These are phyloP conservation scores for Cheirogaleus major DNA, from an alignment of 2,797 vertebrate genomes.

Conservation along the genomic window DNA sequence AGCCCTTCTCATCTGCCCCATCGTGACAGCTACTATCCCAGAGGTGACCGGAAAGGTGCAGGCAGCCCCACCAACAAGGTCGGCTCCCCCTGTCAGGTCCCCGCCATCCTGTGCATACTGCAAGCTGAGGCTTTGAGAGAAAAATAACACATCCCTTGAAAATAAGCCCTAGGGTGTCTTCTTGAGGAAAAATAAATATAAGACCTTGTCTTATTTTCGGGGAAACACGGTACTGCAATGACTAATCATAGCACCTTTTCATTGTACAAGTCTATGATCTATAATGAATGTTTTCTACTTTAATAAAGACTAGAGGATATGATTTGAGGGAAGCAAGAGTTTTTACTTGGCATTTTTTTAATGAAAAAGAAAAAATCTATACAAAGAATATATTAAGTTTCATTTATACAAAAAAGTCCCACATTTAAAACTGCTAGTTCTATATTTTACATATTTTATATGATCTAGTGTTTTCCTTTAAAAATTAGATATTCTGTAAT, in stretches of 20 bases:
- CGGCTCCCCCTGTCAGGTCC: no score
- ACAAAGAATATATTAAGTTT: background rate
- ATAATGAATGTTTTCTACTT: background rate
- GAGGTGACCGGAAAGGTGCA: no score
- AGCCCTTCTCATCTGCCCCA: no score
- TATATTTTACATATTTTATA: background rate
- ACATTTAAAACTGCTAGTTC: background rate
- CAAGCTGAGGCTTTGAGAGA: no score
- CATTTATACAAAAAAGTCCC: background rate
- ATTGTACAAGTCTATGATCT: background rate
- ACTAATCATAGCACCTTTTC: background rate
- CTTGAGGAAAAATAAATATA: no score
- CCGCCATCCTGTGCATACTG: no score
- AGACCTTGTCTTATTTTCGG: no score
- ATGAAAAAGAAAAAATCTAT: background rate
- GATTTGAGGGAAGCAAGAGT: background rate
- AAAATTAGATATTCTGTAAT: slow-evolving; percentile 20
- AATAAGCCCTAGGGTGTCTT: no score
- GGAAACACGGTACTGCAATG: background rate
- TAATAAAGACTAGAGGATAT: background rate
- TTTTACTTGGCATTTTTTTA: background rate
- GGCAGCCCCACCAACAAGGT: no score
- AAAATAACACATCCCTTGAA: no score
- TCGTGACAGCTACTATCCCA: no score
- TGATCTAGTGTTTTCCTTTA: background rate